Percentiles rank a stretch among this genome's conserved stretches.
Evolutionary conservation across 1,140 invertebrate genomes (phyloP).

Genomic region (Tetraneura akinire): DNA sequence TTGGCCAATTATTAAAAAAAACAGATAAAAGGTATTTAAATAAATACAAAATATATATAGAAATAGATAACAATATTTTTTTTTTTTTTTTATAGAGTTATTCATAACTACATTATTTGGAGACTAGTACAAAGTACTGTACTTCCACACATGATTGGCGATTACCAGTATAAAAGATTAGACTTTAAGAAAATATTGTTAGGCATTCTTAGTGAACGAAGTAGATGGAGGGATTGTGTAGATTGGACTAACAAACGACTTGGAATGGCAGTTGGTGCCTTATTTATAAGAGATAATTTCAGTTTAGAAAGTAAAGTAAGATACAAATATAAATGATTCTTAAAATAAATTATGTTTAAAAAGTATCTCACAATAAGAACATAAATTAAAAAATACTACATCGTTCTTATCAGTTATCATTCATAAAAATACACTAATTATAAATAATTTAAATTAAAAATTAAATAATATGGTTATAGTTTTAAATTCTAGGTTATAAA

Average conservation of each 20-base stretch:
- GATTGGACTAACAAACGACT: slow-evolving; percentile 84
- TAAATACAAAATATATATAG: too few relatives aligned
- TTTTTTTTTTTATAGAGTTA: slow-evolving; percentile 62
- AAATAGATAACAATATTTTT: slow-evolving; percentile 10
- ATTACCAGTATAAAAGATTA: slow-evolving; percentile 74
- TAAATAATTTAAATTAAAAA: too few relatives aligned
- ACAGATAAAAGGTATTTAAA: slow-evolving; percentile 68
- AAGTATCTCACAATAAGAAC: background rate
- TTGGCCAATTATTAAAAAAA: slow-evolving; percentile 71
- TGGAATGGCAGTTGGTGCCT: slow-evolving; percentile 78
- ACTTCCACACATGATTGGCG: slow-evolving; percentile 79
- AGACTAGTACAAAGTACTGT: slow-evolving; percentile 73
- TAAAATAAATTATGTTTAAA: background rate
- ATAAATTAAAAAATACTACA: background rate
- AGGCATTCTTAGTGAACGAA: slow-evolving; percentile 75
- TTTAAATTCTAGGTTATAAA: too few relatives aligned
- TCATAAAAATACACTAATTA: too few relatives aligned
- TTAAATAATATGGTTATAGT: too few relatives aligned
- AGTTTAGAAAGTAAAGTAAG: slow-evolving; percentile 78
- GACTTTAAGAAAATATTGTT: slow-evolving; percentile 80
- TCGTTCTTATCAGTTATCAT: too few relatives aligned
- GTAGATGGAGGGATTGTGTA: slow-evolving; percentile 80
- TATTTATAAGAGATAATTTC: slow-evolving; percentile 81
- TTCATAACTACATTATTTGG: slow-evolving; percentile 86
- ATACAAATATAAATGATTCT: background rate